Evolutionary conservation across 2,113 vertebrate species (phyloP).

Genomic region (Coracopsis vasa): DNA sequence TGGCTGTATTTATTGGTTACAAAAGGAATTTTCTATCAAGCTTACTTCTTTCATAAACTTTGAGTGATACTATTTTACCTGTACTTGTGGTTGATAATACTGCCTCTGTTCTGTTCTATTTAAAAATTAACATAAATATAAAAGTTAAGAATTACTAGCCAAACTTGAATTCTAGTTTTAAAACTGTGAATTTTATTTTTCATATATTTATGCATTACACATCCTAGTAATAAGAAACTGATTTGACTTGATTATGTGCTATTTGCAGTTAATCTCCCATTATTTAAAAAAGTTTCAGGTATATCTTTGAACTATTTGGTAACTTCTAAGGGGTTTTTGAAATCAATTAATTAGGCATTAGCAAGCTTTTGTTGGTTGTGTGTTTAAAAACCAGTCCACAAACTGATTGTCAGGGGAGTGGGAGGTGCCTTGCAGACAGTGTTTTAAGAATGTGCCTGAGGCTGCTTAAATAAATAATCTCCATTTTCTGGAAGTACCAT

Average conservation of each 20-base stretch:
- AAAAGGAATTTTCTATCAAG: slow-evolving; percentile 82
- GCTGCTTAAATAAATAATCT: slow-evolving; percentile 73
- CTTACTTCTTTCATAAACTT: slow-evolving; percentile 77
- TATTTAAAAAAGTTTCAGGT: slow-evolving; percentile 74
- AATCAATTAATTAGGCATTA: slow-evolving; percentile 57
- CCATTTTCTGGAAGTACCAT: slow-evolving; percentile 61
- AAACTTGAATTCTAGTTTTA: slow-evolving; percentile 85
- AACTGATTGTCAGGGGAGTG: slow-evolving; percentile 68
- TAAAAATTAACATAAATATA: slow-evolving; percentile 76
- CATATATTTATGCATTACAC: slow-evolving; percentile 82
- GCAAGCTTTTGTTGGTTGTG: slow-evolving; percentile 62
- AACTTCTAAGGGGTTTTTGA: slow-evolving; percentile 57
- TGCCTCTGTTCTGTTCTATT: slow-evolving; percentile 78
- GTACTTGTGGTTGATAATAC: slow-evolving; percentile 75
- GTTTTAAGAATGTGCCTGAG: slow-evolving; percentile 77
- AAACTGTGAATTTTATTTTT: slow-evolving; percentile 87
- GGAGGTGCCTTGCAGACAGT: slow-evolving; percentile 79
- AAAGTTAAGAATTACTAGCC: slow-evolving; percentile 80
- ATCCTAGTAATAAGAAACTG: slow-evolving; percentile 69
- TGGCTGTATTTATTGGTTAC: slow-evolving; percentile 83
- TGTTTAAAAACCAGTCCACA: slow-evolving; percentile 66
- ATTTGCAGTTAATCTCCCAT: slow-evolving; percentile 75
- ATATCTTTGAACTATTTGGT: slow-evolving; percentile 71
- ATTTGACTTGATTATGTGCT: slow-evolving; percentile 68
- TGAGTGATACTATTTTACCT: slow-evolving; percentile 75